Base-by-base conservation (phyloP, 2,113 vertebrate genomes). In the Cephalopholis sonnerati region DNA sequence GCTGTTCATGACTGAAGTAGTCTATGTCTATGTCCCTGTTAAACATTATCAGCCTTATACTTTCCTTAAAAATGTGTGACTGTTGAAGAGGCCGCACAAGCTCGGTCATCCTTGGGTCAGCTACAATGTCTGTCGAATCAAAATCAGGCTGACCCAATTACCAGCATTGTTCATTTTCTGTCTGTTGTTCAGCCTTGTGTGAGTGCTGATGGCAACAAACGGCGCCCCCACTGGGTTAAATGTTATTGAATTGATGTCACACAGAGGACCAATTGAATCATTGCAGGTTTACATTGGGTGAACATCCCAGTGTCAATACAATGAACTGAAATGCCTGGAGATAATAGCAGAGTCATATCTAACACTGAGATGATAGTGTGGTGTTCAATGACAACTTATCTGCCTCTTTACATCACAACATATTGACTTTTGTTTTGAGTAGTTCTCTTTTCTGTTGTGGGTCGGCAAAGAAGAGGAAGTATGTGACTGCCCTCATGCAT, bases 171-270 rank as follows among this genome's bases (percentile, higher is more conserved):
- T 71, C 24, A 77, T 88, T 91, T 72, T 81, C 46, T 58, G 46
- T 75, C 64, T 12, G 29, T 51, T 58, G 11, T 20, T 67, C 76
- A 57, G 41, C 63, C 70, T 79, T 50, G 25, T 64, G 58, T 24
- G 24, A 81, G 68, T 0, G 29, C 71, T 55, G 53, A 82, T 1
- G 46, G 58, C 46, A 75, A 64, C 82, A 77, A 85, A 77, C 3
- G 20, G 67, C 44, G 2, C 7, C 71, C 76, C 73, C 58, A 18
- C 0, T 44, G 81, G 81, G 41, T 80, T 73, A 82, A 73, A 69
- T 64, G 57, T 86, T 78, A 87, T 89, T 86, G 24, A 77, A 61
- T 84, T 83, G 77, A 84, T 59, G 16, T 36, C 58, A 54, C 76
- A 75, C 18, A 81, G 68, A 68, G 13, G 0, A 46, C 62, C 59